phyloP scores from a whole-genome alignment of 2,113 vertebrate species.

The Cryptoleucopteryx plumbea region DNA sequence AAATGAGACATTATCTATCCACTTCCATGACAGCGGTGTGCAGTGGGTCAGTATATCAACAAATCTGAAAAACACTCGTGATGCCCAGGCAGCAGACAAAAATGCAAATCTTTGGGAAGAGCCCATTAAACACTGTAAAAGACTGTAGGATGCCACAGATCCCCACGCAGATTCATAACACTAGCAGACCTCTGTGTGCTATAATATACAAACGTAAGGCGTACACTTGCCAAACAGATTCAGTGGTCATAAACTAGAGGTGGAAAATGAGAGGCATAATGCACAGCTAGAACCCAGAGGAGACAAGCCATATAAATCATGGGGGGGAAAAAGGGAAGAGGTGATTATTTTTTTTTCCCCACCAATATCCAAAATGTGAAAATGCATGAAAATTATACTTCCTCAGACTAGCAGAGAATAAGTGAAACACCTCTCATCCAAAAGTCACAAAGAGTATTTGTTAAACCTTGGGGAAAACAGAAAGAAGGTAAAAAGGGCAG shows the following conservation, averaged over 20 bases:
- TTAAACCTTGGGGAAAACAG: not conserved
- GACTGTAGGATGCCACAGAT: not conserved
- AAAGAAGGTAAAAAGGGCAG: not conserved
- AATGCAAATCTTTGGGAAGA: not conserved
- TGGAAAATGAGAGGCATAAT: conserved; percentile 10
- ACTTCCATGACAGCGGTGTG: not conserved
- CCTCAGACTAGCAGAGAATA: not conserved
- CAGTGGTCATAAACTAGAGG: conserved; percentile 14
- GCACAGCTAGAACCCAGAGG: not conserved
- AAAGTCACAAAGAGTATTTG: not conserved
- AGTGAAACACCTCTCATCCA: not conserved
- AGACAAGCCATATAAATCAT: not conserved
- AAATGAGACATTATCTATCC: not conserved
- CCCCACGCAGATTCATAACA: not conserved
- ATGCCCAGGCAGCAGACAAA: not conserved
- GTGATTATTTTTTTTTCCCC: not conserved
- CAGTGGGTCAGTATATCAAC: not conserved
- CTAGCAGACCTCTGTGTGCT: not conserved
- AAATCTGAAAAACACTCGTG: not conserved
- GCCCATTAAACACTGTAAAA: not conserved
- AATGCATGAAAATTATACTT: not conserved
- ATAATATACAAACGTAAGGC: not conserved
- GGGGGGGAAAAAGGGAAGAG: not conserved
- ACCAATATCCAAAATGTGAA: not conserved
- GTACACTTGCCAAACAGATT: not conserved